Evolutionary conservation across 2,888 invertebrate species (phyloP).

Genomic region (Sphaerophoria rueppellii): DNA sequence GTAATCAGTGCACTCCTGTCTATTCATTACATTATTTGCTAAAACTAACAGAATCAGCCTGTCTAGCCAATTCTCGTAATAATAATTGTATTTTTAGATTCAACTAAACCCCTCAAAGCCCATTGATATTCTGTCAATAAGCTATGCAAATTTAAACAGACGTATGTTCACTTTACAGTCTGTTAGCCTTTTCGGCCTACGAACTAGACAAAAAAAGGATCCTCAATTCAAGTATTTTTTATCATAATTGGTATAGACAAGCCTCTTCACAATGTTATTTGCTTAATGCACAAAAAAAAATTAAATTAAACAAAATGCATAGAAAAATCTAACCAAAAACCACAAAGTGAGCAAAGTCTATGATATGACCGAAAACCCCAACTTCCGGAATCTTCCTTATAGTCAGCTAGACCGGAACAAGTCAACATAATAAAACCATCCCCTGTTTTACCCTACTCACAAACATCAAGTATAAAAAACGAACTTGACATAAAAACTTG

Average conservation of each 20-base stretch:
- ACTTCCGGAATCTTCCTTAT: background rate
- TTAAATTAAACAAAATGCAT: constrained; percentile 3
- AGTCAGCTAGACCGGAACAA: constrained; percentile 42
- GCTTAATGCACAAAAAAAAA: constrained; percentile 20
- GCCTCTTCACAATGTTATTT: background rate
- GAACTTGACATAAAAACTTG: constrained; percentile 34
- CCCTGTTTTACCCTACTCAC: too few relatives aligned
- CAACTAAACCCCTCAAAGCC: too few relatives aligned
- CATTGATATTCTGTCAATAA: background rate
- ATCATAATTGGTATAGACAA: constrained; percentile 42
- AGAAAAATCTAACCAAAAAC: constrained; percentile 26
- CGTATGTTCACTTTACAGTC: background rate
- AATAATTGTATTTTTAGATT: too few relatives aligned
- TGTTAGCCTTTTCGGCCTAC: background rate
- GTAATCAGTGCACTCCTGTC: too few relatives aligned
- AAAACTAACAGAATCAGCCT: too few relatives aligned
- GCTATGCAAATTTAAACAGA: background rate
- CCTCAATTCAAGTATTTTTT: constrained; percentile 10
- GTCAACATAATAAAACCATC: constrained; percentile 18
- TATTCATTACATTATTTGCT: too few relatives aligned
- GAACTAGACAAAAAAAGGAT: background rate
- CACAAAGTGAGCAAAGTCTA: constrained; percentile 57
- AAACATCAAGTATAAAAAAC: background rate
- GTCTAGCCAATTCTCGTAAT: too few relatives aligned
- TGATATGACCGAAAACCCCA: constrained; percentile 21